Evolutionary conservation across 1,140 invertebrate species (phyloP).

Genomic region (fruit fly (Drosophila melanogaster)): DNA sequence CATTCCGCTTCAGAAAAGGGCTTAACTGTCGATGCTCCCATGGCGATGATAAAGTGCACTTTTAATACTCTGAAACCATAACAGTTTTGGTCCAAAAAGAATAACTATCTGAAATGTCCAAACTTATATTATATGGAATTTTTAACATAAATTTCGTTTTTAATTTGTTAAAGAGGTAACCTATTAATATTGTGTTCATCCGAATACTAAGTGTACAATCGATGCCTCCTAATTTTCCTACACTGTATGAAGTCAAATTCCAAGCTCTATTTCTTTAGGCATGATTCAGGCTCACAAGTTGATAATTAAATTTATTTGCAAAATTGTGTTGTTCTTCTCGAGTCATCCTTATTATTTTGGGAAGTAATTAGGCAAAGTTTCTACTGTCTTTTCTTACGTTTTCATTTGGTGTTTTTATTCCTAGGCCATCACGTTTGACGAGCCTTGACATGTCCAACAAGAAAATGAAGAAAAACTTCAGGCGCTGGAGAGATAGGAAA

Average conservation of each 20-base stretch:
- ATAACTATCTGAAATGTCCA: not conserved
- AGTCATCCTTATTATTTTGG: conserved; percentile 58
- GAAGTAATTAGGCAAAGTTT: conserved; percentile 78
- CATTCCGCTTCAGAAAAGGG: conserved; percentile 1
- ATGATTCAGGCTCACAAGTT: conserved; percentile 34
- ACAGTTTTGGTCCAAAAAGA: not conserved
- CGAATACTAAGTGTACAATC: not conserved
- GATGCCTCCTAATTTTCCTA: not conserved
- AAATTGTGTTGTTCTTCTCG: conserved; percentile 10
- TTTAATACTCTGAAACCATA: not conserved
- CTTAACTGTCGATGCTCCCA: not conserved
- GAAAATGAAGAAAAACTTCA: conserved; percentile 12
- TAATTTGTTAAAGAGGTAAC: not conserved
- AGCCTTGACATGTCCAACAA: conserved; percentile 47
- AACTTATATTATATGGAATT: not conserved
- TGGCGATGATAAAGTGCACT: not conserved
- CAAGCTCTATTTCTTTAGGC: conserved; percentile 4
- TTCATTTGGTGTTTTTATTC: conserved; percentile 32
- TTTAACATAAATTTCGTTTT: not conserved
- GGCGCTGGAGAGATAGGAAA: conserved; percentile 11
- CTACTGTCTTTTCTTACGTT: conserved; percentile 45
- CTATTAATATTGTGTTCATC: not conserved
- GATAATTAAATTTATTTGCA: conserved; percentile 60
- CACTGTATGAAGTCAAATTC: not conserved
- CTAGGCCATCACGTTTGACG: conserved; percentile 70